These are phyloP conservation scores for Pseudomugil tenellus DNA, from an alignment of 2,797 vertebrate genomes.

Conservation along the genomic window DNA sequence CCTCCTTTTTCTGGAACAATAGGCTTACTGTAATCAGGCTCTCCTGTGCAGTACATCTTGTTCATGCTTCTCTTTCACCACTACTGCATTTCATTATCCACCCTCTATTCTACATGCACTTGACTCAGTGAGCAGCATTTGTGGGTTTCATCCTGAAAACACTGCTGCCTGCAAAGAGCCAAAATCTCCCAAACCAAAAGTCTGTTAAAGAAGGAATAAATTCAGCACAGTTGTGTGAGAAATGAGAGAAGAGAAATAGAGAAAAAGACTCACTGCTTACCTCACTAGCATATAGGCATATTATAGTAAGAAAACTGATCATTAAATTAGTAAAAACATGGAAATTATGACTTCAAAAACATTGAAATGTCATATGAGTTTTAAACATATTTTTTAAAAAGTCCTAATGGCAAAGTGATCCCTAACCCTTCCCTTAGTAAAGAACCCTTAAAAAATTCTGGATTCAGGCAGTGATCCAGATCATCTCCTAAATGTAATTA, in stretches of 20 bases:
- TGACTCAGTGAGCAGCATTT: slow-evolving; percentile 25
- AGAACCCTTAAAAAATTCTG: too few relatives aligned
- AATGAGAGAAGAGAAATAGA: too few relatives aligned
- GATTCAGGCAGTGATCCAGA: too few relatives aligned
- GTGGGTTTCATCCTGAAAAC: slow-evolving; percentile 25
- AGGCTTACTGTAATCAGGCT: slow-evolving; percentile 18
- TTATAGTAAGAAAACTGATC: not conserved
- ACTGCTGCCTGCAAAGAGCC: slow-evolving; percentile 26
- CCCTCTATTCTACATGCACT: slow-evolving; percentile 16
- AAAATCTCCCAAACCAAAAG: slow-evolving; percentile 18
- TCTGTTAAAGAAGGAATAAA: not conserved
- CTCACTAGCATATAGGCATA: not conserved
- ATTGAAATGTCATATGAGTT: too few relatives aligned
- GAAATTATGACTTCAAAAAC: not conserved
- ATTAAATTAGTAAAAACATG: not conserved
- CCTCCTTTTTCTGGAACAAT: slow-evolving; percentile 5
- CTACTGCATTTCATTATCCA: slow-evolving; percentile 18
- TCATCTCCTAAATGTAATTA: too few relatives aligned
- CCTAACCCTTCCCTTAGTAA: too few relatives aligned
- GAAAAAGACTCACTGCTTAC: not conserved
- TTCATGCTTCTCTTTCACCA: slow-evolving; percentile 30
- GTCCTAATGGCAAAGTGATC: too few relatives aligned
- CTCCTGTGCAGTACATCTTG: slow-evolving; percentile 20
- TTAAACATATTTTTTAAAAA: not conserved
- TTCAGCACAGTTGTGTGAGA: not conserved